Percentiles rank a stretch among this genome's conserved stretches.
Conservation (phyloP, 1,140 invertebrate species). For the Elysia chlorotica region DNA sequence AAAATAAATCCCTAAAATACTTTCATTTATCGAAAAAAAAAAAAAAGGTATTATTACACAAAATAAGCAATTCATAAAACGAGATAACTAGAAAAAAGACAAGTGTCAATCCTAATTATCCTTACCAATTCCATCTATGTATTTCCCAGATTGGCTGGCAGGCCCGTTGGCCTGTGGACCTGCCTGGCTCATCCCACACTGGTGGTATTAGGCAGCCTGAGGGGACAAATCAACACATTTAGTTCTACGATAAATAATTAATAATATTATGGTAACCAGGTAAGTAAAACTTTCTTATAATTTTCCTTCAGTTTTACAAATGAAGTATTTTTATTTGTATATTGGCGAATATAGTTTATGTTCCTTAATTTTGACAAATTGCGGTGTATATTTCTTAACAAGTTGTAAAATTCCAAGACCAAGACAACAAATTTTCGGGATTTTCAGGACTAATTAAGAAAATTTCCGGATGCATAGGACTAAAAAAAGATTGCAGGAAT, state of each 20-base stretch:
- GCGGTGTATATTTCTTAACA: too few relatives aligned
- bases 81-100: not conserved
- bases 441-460: too few relatives aligned
- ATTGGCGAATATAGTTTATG: too few relatives aligned
- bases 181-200: constrained; percentile 31
- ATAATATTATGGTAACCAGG: too few relatives aligned
- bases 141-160: constrained; percentile 49
- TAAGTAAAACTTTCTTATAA: not conserved
- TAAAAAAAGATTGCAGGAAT: too few relatives aligned
- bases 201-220: constrained; percentile 18
- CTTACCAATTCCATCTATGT: constrained; percentile 53
- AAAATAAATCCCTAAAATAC: not conserved
- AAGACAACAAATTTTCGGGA: too few relatives aligned
- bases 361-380: too few relatives aligned
- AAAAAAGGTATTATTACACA: not conserved
- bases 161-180: constrained; percentile 55
- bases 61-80: not conserved
- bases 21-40: not conserved
- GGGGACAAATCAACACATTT: not conserved
- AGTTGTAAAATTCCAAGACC: too few relatives aligned
- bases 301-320: not conserved
- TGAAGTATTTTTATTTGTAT: not conserved
- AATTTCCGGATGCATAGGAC: too few relatives aligned
- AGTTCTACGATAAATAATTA: too few relatives aligned
- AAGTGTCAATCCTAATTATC: constrained; percentile 1